phyloP scores from a whole-genome alignment of 2,888 invertebrate genomes.

The Liopterus haemorrhoidalis region DNA sequence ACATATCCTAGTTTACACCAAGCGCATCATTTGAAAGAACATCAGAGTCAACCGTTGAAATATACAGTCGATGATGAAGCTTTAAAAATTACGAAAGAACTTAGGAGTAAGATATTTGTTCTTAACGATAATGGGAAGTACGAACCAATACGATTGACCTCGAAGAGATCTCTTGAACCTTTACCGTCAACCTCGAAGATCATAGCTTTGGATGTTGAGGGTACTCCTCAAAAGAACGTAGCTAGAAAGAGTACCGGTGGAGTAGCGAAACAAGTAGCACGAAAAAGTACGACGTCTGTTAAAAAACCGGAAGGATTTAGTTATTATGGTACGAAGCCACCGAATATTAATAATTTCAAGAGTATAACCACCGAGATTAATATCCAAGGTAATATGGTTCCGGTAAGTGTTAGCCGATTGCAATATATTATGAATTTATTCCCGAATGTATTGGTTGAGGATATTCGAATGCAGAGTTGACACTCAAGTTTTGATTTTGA shows the following conservation, averaged over 20 bases:
- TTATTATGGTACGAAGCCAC: slow-evolving; percentile 48
- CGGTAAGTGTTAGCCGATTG: slow-evolving; percentile 49
- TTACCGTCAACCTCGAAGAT: slow-evolving; percentile 14
- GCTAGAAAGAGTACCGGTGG: slow-evolving; percentile 48
- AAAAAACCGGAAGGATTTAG: slow-evolving; percentile 43
- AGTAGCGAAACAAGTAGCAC: slow-evolving; percentile 37
- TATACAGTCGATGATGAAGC: slow-evolving; percentile 29
- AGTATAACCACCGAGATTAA: slow-evolving; percentile 51
- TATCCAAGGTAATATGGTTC: slow-evolving; percentile 49
- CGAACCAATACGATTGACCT: slow-evolving; percentile 13
- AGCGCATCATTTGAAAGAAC: slow-evolving; percentile 38
- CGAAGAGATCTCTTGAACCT: slow-evolving; percentile 19
- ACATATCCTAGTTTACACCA: slow-evolving; percentile 36
- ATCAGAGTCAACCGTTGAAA: slow-evolving; percentile 38
- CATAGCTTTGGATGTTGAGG: slow-evolving; percentile 3
- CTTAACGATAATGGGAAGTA: slow-evolving; percentile 11
- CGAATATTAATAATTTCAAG: slow-evolving; percentile 42
- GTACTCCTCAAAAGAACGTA: slow-evolving; percentile 33
- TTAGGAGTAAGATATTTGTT: slow-evolving; percentile 19
- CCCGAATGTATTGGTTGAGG: slow-evolving; percentile 47
- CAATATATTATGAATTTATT: slow-evolving; percentile 50
- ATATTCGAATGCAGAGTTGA: slow-evolving; percentile 34
- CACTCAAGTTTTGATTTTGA: slow-evolving; percentile 3
- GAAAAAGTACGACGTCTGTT: slow-evolving; percentile 50
- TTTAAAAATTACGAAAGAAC: slow-evolving; percentile 18